Evolutionary conservation across 2,113 vertebrate species (phyloP), one percentile per base, ranked within the genome.

Genomic region (Rutilus rutilus): DNA sequence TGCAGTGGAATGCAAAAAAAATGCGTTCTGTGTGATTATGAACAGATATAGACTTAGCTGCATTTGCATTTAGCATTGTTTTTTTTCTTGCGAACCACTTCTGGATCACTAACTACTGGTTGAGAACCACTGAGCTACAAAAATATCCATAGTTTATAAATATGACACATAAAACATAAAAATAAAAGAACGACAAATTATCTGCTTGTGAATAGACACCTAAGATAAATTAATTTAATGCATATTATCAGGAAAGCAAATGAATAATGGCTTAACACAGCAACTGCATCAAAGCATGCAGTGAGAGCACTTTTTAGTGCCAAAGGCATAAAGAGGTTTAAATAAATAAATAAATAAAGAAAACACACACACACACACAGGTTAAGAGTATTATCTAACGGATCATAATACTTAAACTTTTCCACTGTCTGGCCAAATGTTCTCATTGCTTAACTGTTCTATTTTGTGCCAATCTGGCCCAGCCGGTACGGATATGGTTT

Each of bases 281-380:
- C 23, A 65, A 65, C 47, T 54, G 83, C 52, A 62, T 89, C 81
- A 88, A 81, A 64, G 57, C 45, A 67, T 15, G 54, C 76, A 78
- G 90, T 47, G 71, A 30, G 59, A 85, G 89, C 82, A 39, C 17
- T 84, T 90, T 52, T 75, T 21, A 71, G 45, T 62, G 65, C 77
- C 83, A n/a, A 67, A 78, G 74, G 78, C 76, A 85, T 90, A 90
- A 90, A 87, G 71, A 87, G 85, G 89, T 90, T 90, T 89, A 88
- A 74, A 82, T 76, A 86, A 74, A 52, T 36, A 75, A 82, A 36
- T 8, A 42, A 42, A 5, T 5, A 52, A 17, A 52, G 0, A 15
- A 52, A 0, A 50, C 12, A 50, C 47, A 50, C 3, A 15, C 50
- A 8, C 39, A 42, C 39, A 42, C 65, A 86, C 50, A 75, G 78